Percentiles rank a stretch among this genome's conserved stretches.
Evolutionary conservation across 2,888 invertebrate genomes (phyloP).

Genomic region (Idaea biselata): DNA sequence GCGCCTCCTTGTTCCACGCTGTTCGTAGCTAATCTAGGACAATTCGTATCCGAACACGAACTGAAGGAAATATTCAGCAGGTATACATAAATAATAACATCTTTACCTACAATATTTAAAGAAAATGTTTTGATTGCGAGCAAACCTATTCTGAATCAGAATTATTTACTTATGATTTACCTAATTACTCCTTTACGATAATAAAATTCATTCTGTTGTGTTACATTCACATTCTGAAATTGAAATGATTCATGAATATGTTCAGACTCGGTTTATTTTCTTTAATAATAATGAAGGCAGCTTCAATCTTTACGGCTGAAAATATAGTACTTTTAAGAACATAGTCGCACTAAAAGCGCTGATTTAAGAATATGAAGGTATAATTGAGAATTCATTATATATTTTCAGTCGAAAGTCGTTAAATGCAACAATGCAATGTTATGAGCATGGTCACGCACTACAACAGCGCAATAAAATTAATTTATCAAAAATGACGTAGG

Average conservation of each 20-base stretch:
- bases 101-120: background rate
- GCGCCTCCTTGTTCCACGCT: constrained; percentile 97
- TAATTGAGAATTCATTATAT: constrained; percentile 3
- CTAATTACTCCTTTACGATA: no score
- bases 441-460: constrained; percentile 59
- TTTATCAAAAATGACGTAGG: constrained; percentile 13
- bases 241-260: background rate
- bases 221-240: background rate
- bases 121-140: background rate
- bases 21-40: constrained; percentile 98
- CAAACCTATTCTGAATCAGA: constrained; percentile 19
- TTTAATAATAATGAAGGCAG: constrained; percentile 25
- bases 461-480: constrained; percentile 13
- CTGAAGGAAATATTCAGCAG: constrained; percentile 99
- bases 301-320: constrained; percentile 41
- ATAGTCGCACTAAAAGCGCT: background rate
- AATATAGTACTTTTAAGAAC: constrained; percentile 20
- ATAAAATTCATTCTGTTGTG: no score
- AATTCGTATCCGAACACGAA: constrained; percentile 98
- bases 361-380: background rate
- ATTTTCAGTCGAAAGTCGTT: constrained; percentile 50
- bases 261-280: constrained; percentile 1
- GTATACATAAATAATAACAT: constrained; percentile 78
- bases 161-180: no score
- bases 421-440: constrained; percentile 35